A percentile compares a stretch with the other conserved stretches of the same genome.
phyloP scores from a whole-genome alignment of 2,113 vertebrate genomes.

The Phalacrocorax aristotelis region DNA sequence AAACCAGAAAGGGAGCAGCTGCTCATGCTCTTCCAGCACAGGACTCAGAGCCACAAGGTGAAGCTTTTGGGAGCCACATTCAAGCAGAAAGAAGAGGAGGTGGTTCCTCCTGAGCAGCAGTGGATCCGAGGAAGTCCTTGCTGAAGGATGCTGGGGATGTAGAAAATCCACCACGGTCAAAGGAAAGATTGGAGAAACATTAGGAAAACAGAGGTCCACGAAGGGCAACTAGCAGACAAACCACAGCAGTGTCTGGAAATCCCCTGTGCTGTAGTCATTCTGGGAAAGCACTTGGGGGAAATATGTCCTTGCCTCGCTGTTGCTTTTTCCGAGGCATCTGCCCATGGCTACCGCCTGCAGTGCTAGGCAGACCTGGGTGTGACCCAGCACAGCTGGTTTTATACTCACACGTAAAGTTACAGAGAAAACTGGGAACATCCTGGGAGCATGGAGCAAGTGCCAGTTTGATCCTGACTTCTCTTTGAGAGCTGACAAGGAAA shows the following conservation, averaged over 20 bases:
- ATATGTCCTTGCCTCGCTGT: not conserved
- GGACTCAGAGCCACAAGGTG: not conserved
- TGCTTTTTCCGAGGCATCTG: not conserved
- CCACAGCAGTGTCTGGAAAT: not conserved
- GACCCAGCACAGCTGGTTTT: not conserved
- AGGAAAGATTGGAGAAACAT: not conserved
- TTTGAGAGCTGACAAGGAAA: not conserved
- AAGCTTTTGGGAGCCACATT: not conserved
- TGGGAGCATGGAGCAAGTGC: not conserved
- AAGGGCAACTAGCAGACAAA: not conserved
- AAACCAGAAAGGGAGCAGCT: not conserved
- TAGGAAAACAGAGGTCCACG: not conserved
- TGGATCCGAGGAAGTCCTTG: not conserved
- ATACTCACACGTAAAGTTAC: not conserved
- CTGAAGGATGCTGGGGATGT: not conserved
- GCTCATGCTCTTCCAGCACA: not conserved
- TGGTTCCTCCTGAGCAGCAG: not conserved
- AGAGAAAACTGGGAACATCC: not conserved
- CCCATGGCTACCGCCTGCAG: rapidly evolving
- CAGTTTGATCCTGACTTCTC: not conserved
- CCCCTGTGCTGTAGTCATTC: not conserved
- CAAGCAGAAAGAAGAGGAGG: not conserved
- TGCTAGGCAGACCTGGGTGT: not conserved
- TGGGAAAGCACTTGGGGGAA: not conserved
- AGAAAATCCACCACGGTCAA: not conserved